These are phyloP conservation scores for Chitala chitala DNA, from an alignment of 2,113 vertebrate genomes.

Conservation along the genomic window DNA sequence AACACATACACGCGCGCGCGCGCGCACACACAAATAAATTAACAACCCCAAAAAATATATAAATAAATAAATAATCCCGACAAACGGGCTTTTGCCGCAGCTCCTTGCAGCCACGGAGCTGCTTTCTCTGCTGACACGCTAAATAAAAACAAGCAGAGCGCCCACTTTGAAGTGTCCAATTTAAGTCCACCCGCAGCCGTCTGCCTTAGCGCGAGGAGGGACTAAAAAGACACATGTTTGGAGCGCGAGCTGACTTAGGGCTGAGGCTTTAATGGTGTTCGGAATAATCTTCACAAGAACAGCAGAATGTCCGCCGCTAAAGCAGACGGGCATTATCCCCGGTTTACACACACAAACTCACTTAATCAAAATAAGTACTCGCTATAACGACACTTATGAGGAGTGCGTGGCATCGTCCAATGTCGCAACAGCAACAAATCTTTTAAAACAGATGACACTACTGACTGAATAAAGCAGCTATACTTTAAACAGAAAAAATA, in stretches of 20 bases:
- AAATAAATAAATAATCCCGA: background rate
- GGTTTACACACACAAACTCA: background rate
- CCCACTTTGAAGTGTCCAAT: constrained; percentile 42
- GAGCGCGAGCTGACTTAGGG: background rate
- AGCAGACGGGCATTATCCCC: background rate
- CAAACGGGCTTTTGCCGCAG: background rate
- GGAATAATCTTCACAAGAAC: constrained; percentile 10
- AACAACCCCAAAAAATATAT: background rate
- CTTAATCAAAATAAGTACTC: background rate
- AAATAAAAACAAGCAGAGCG: background rate
- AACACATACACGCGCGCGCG: too few species aligned
- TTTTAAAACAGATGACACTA: background rate
- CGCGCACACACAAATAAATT: background rate
- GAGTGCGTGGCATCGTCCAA: background rate
- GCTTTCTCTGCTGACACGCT: background rate
- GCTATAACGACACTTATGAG: background rate
- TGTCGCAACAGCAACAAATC: background rate
- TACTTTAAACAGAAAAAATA: too few species aligned
- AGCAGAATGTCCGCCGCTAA: background rate
- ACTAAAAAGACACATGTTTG: constrained; percentile 40
- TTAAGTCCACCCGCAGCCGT: constrained; percentile 45
- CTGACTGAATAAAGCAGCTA: background rate
- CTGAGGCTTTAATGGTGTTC: constrained; percentile 1
- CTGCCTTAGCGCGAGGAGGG: constrained; percentile 47
- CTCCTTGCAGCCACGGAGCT: background rate